Evolutionary conservation across 2,113 vertebrate genomes (phyloP).

Genomic region (Amazona vittata): DNA sequence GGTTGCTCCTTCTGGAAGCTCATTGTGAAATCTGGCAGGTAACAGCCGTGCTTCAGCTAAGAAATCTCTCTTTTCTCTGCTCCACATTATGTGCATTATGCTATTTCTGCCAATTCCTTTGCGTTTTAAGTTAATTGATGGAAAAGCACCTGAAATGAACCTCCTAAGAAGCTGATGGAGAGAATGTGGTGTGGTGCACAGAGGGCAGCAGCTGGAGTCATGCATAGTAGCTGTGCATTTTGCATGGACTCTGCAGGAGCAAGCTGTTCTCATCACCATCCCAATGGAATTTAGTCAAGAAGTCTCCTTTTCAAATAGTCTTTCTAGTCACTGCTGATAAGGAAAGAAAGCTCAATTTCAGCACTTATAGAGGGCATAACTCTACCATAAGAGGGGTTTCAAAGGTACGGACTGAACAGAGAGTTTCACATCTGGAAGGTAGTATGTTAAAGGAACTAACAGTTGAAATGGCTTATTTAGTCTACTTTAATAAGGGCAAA

Average conservation of each 20-base stretch:
- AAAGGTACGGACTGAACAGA: not conserved
- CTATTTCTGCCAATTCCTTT: not conserved
- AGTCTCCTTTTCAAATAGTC: not conserved
- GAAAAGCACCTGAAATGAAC: not conserved
- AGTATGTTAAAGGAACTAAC: not conserved
- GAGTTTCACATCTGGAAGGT: not conserved
- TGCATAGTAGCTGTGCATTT: not conserved
- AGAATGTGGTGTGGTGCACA: not conserved
- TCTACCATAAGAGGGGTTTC: not conserved
- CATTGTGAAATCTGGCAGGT: not conserved
- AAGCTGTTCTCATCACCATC: not conserved
- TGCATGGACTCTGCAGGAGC: not conserved
- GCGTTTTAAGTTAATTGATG: not conserved
- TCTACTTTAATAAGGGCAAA: not conserved
- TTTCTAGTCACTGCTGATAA: not conserved
- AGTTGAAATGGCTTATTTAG: not conserved
- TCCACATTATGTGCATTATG: not conserved
- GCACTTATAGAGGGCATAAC: not conserved
- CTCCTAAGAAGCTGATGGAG: not conserved
- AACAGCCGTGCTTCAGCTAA: not conserved
- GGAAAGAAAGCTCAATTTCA: not conserved
- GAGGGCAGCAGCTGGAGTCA: not conserved
- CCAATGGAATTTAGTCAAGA: not conserved
- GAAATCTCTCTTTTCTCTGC: not conserved
- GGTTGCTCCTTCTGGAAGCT: not conserved